phyloP scores from a whole-genome alignment of 2,888 invertebrate genomes.

The Harmothoe impar region DNA sequence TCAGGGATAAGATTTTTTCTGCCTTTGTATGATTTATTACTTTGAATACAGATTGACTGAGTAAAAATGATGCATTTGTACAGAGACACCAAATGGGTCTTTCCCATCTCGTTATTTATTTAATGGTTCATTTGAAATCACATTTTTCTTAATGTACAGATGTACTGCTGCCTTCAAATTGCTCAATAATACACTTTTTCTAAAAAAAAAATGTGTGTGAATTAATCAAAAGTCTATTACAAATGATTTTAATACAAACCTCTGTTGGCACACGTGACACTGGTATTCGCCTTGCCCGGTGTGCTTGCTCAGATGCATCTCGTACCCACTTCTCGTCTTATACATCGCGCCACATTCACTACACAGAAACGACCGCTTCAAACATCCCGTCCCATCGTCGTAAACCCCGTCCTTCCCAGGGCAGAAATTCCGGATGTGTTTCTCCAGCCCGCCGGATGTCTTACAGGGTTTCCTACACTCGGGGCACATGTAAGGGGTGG shows the following conservation, averaged over 20 bases:
- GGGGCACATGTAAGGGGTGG: neutral
- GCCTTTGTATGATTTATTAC: no score
- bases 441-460: neutral
- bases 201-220: no score
- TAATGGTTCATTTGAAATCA: no score
- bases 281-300: neutral
- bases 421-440: constrained; percentile 2
- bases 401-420: constrained; percentile 9
- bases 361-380: neutral
- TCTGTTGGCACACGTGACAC: neutral
- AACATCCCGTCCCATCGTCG: neutral
- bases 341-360: neutral
- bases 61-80: no score
- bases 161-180: no score
- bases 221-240: no score
- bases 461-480: constrained; percentile 17
- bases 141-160: no score
- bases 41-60: no score
- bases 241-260: neutral
- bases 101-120: no score
- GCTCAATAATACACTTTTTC: no score
- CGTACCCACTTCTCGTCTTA: neutral
- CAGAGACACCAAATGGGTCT: no score
- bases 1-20: no score
- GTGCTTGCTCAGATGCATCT: constrained; percentile 25